Evolutionary conservation across 2,113 vertebrate genomes (phyloP).

Genomic region (Orcinus orca): DNA sequence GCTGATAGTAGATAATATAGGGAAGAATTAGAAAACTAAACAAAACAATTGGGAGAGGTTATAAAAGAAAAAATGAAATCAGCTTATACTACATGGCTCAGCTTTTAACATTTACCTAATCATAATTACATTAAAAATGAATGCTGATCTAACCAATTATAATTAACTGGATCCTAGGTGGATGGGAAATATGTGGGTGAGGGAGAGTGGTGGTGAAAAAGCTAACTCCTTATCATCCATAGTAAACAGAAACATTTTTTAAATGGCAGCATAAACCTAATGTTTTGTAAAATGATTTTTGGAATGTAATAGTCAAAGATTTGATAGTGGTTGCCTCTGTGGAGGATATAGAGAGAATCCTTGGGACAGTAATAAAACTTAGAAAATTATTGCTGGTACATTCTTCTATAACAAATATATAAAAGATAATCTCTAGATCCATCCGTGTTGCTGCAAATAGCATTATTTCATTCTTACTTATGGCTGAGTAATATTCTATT

Average conservation of each 20-base stretch:
- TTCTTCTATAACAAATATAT: background rate
- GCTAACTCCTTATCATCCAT: background rate
- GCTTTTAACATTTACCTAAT: background rate
- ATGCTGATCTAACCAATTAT: background rate
- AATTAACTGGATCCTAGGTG: background rate
- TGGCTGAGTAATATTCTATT: background rate
- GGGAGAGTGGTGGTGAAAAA: background rate
- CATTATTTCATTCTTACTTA: background rate
- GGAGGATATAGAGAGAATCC: background rate
- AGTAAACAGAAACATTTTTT: background rate
- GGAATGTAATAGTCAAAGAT: background rate
- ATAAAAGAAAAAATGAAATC: background rate
- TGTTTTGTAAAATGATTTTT: background rate
- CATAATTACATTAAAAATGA: background rate
- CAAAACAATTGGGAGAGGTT: background rate
- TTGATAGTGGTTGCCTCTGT: background rate
- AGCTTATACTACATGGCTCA: background rate
- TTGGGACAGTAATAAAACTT: background rate
- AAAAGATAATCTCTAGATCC: background rate
- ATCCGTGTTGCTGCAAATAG: background rate
- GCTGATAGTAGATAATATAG: background rate
- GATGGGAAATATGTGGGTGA: background rate
- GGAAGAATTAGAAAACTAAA: background rate
- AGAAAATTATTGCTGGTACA: background rate
- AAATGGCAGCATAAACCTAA: background rate